phyloP scores from a whole-genome alignment of 1,140 invertebrate genomes.

The Saccostrea cuccullata region DNA sequence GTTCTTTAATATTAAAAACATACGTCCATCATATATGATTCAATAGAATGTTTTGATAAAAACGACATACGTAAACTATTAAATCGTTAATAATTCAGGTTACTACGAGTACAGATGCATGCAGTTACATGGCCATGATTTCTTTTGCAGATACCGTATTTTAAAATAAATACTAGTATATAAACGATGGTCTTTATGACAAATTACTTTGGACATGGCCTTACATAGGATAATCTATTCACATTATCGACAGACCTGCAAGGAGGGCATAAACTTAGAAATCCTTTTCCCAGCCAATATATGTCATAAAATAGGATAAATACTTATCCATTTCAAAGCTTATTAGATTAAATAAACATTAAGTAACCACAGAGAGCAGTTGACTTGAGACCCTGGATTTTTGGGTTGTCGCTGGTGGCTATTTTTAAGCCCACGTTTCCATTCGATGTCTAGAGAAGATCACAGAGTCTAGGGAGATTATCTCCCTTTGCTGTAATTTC shows the following conservation, averaged over 20 bases:
- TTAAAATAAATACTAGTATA: neutral
- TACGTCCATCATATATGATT: too few species aligned
- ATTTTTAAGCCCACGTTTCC: neutral
- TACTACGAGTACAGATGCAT: too few species aligned
- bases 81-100: too few species aligned
- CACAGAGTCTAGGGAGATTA: neutral
- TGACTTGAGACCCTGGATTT: neutral
- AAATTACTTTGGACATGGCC: neutral
- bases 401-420: neutral
- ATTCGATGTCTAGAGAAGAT: neutral
- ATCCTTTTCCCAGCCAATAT: neutral
- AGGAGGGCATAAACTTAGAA: neutral
- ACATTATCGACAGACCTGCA: slow-evolving; percentile 16
- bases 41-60: too few species aligned
- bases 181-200: neutral
- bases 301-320: neutral
- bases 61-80: too few species aligned
- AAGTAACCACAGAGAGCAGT: neutral
- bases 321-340: neutral
- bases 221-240: neutral
- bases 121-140: too few species aligned
- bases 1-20: too few species aligned
- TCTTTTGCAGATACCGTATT: neutral
- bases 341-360: slow-evolving; percentile 8
- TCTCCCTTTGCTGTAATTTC: neutral